Conservation (phyloP, 2,797 vertebrate species). For the Xiphorhynchus erythropygius region DNA sequence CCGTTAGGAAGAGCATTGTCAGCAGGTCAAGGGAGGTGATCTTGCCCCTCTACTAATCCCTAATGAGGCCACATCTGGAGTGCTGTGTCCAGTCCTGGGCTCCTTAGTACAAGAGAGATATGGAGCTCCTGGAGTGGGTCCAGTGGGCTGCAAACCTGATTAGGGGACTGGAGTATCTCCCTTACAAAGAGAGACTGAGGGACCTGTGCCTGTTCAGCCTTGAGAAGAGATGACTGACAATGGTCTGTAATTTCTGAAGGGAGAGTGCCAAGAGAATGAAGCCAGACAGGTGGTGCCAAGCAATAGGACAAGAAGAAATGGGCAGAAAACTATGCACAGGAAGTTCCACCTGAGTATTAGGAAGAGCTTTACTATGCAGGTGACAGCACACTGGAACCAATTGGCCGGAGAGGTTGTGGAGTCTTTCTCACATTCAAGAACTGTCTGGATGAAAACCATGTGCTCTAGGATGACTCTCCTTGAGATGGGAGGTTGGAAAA, state of each 20-base stretch:
- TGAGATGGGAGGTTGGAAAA: neutral
- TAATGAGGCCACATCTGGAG: neutral
- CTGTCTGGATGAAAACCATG: neutral
- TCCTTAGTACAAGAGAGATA: neutral
- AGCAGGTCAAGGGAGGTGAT: neutral
- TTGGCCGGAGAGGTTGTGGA: neutral
- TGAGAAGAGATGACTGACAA: neutral
- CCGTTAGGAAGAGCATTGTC: neutral
- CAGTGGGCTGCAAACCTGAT: neutral
- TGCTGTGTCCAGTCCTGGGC: neutral
- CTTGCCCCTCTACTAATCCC: neutral
- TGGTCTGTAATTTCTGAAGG: neutral
- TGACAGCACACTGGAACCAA: neutral
- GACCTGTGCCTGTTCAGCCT: neutral
- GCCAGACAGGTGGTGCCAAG: neutral
- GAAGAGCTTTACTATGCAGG: neutral
- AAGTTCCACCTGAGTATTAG: neutral
- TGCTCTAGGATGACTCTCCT: neutral
- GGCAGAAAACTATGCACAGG: neutral
- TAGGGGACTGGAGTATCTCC: neutral
- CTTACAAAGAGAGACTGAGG: neutral
- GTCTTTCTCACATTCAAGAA: neutral
- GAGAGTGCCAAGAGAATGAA: neutral
- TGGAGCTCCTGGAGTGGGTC: neutral
- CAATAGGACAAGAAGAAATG: fast-evolving